A percentile compares a stretch with the other conserved stretches of the same genome.
Conservation (phyloP, 2,888 invertebrate species). For the Ptychoptera contaminata region DNA sequence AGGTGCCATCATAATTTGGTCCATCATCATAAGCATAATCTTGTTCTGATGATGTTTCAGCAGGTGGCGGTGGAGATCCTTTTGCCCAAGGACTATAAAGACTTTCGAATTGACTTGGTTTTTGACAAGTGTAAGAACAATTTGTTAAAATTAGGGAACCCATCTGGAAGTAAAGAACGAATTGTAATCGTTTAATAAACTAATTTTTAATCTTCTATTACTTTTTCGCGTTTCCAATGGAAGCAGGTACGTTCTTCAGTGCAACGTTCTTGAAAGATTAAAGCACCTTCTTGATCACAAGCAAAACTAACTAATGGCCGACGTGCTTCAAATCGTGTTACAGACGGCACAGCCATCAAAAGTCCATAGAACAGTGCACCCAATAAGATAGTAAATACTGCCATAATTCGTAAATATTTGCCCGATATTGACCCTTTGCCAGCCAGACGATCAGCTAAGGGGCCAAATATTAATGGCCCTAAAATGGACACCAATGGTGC, state of each 20-base stretch:
- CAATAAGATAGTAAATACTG: conserved; percentile 48
- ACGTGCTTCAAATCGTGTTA: conserved; percentile 39
- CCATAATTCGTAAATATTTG: conserved; percentile 48
- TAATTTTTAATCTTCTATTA: conserved; percentile 10
- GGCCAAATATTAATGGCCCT: conserved; percentile 62
- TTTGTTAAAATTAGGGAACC: conserved; percentile 49
- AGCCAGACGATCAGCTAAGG: conserved; percentile 48
- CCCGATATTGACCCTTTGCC: conserved; percentile 35
- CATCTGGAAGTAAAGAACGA: background rate
- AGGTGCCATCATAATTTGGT: conserved; percentile 27
- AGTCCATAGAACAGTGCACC: conserved; percentile 53
- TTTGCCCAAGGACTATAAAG: conserved; percentile 26
- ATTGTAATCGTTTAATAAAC: background rate
- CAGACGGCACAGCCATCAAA: conserved; percentile 48
- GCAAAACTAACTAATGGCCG: conserved; percentile 50
- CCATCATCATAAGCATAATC: conserved; percentile 17
- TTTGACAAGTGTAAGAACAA: conserved; percentile 55
- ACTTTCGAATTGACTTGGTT: conserved; percentile 26
- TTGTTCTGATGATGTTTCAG: conserved; percentile 27
- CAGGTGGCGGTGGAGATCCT: conserved; percentile 20
- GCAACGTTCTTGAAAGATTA: conserved; percentile 58
- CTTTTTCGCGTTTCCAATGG: conserved; percentile 45
- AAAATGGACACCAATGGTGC: conserved; percentile 65
- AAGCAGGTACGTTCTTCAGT: conserved; percentile 49
- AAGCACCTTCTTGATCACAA: conserved; percentile 53